Base-by-base conservation (phyloP, 2,113 vertebrate species). In the Lutjanus erythropterus region DNA sequence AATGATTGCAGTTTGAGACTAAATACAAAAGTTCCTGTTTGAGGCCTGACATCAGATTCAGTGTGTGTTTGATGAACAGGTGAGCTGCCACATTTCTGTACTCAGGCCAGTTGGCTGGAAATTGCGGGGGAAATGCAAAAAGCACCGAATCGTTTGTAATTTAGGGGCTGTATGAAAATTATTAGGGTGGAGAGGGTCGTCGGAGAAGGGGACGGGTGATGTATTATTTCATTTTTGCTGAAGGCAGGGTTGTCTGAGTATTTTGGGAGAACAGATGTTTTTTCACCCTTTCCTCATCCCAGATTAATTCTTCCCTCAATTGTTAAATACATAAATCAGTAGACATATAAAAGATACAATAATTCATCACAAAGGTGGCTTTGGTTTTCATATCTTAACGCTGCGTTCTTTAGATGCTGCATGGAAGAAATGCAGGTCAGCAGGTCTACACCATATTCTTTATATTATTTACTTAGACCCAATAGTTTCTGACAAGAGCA, bases 71-170 rank as follows among this genome's bases (percentile, higher is more conserved):
- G 75, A 53, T 27, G 52, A 56, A 44, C 27, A 74, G 47, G 49
- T 56, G 31, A 37, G n/a, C 29, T 18, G 71, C 29, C 39, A 35
- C 66, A 27, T 64, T 18, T 55, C 25, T 65, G 60, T 35, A 18
- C 25, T 65, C 9, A 12, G 47, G 59, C 55, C 37, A 55, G 61
- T 73, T 73, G 53, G 55, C 55, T 59, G 52, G 44, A 78, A 50
- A n/a, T 50, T 66, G n/a, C 5, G 3, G 35, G 37, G 19, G 16
- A 27, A 61, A 52, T 23, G 8, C 21, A 41, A 33, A 65, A 65
- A 42, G 12, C 29, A 29, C 19, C 37, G 27, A 31, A 19, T 19
- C 33, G 27, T 23, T n/a, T 64, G 25, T 25, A 42, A 44, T 61
- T 62, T 53, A 35, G 25, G 46, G 21, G 44, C 47, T 21, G 55